Percentiles rank a stretch among this genome's conserved stretches.
phyloP scores from a whole-genome alignment of 2,113 vertebrate genomes.

The Sardina pilchardus region DNA sequence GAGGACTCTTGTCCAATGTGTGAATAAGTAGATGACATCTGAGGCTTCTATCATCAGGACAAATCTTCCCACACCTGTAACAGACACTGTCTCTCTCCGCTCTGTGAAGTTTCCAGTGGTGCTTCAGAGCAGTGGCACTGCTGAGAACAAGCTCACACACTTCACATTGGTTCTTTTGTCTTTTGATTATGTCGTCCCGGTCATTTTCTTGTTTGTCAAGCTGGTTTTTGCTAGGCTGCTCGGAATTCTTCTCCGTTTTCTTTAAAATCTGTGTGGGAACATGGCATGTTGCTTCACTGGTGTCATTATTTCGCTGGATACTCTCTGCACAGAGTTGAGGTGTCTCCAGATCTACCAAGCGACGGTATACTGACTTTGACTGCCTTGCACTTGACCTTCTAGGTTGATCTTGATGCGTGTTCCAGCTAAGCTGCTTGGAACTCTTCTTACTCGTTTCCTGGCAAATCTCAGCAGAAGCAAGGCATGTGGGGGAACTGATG shows the following conservation, averaged over 20 bases:
- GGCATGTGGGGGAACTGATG: not conserved
- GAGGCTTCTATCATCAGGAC: conserved; percentile 61
- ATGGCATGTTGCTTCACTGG: not conserved
- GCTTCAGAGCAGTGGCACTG: conserved; percentile 61
- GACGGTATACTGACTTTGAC: conserved; percentile 5
- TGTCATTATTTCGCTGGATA: not conserved
- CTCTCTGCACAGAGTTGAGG: not conserved
- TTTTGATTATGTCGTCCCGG: not conserved
- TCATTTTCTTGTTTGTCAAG: not conserved
- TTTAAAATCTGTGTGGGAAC: not conserved
- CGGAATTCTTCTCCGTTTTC: not conserved
- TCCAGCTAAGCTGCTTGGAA: not conserved
- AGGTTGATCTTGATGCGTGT: not conserved
- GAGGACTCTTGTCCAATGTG: conserved; percentile 61
- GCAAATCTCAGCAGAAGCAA: not conserved
- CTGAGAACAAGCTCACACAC: conserved; percentile 67
- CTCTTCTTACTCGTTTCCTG: not conserved
- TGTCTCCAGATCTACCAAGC: not conserved
- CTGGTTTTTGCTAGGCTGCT: not conserved
- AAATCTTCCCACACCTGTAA: conserved; percentile 63
- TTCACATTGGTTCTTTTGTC: conserved; percentile 64
- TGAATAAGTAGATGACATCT: conserved; percentile 68
- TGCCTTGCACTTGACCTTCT: not conserved
- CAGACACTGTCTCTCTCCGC: conserved; percentile 63
- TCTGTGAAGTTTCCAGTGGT: conserved; percentile 65